Evolutionary conservation across 2,113 vertebrate genomes (phyloP).

Genomic region (Oryctolagus cuniculus): DNA sequence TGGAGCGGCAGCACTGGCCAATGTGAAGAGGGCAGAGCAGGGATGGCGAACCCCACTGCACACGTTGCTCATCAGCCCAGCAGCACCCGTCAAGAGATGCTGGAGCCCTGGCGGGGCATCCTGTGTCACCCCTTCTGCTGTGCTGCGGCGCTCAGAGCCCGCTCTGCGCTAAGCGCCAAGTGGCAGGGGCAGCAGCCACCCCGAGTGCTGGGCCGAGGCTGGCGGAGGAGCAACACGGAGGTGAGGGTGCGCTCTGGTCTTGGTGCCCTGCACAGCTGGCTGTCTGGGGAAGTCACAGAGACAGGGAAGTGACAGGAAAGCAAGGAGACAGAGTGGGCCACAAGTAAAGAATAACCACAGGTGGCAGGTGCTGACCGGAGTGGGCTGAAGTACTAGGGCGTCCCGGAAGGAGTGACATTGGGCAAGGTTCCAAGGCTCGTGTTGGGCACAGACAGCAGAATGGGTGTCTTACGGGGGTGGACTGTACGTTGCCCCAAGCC

Average conservation of each 20-base stretch:
- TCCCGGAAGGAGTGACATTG: background rate
- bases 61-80: constrained; percentile 54
- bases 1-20: constrained; percentile 48
- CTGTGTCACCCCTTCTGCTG: background rate
- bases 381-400: background rate
- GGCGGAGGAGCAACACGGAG: background rate
- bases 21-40: constrained; percentile 39
- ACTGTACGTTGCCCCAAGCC: background rate
- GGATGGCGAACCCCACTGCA: constrained; percentile 57
- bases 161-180: background rate
- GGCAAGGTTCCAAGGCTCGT: background rate
- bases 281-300: background rate
- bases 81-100: constrained; percentile 39
- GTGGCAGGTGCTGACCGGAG: background rate
- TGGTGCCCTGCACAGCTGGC: background rate
- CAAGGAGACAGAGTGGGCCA: background rate
- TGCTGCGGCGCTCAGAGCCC: background rate
- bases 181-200: background rate
- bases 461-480: background rate
- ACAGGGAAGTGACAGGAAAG: background rate
- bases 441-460: background rate
- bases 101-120: background rate
- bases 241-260: background rate
- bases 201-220: background rate
- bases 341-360: background rate